Percentiles rank a stretch among this genome's conserved stretches.
Conservation (phyloP, 2,797 vertebrate genomes). For the Cuculus canorus region DNA sequence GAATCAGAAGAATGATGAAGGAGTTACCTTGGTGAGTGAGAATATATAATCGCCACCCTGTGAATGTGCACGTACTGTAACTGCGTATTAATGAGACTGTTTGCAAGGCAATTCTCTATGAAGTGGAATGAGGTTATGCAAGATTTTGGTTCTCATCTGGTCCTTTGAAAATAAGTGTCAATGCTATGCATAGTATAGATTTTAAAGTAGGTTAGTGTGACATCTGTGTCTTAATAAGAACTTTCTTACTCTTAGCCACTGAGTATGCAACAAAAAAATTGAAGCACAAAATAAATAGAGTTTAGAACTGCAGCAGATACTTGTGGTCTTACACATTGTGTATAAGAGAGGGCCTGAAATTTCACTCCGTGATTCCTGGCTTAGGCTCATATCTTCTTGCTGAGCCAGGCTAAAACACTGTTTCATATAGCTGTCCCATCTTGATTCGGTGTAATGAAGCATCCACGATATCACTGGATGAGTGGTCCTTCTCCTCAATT, state of each 20-base stretch:
- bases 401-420: background rate
- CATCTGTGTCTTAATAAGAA: background rate
- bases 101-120: background rate
- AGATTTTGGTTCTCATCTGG: background rate
- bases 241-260: background rate
- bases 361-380: background rate
- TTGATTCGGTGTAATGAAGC: background rate
- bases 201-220: background rate
- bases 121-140: background rate
- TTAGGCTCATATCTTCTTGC: background rate
- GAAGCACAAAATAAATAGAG: background rate
- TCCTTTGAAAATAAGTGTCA: background rate
- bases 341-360: background rate
- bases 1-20: slow-evolving; percentile 87
- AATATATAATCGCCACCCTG: background rate
- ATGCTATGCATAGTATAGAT: background rate
- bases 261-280: background rate
- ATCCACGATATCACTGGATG: background rate
- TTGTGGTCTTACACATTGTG: background rate
- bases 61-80: background rate
- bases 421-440: background rate
- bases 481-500: background rate
- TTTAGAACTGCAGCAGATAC: background rate
- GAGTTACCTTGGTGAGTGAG: slow-evolving; percentile 88
- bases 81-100: background rate